Base-by-base conservation (phyloP, 2,113 vertebrate species). In the Aegotheles bennettii region DNA sequence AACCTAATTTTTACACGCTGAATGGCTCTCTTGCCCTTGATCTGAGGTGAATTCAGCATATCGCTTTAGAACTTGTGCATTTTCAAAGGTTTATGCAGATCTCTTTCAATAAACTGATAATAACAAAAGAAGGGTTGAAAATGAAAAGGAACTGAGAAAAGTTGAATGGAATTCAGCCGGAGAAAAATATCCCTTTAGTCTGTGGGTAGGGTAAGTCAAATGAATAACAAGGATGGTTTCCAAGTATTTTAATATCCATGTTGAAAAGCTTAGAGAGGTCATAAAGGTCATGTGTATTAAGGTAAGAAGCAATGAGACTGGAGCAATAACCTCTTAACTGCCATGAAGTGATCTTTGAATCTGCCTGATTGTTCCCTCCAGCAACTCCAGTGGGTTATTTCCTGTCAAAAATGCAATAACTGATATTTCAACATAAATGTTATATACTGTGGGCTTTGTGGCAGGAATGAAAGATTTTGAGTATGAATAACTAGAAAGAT, bases 251-350 rank as follows among this genome's bases (percentile, higher is more conserved):
- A 95, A 90, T 96, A 94, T 87, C 73, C 3, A 0, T 91, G 59
- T 87, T 95, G 84, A 96, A 94, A 93, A 8, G 33, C 89, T 84
- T 89, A 74, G 68, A 60, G 47, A 45, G 82, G 76, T 93, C 61
- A 42, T 95, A 96, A 89, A 94, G 91, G 89, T 93, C 91, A 51
- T 36, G n/a, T 92, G 89, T 93, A 90, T 90, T 94, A 93, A 95
- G 73, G 76, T 86, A 70, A 3, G 1, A 91, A 96, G 90, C 87
- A 90, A 80, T 70, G 84, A 93, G 65, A 47, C 57, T 86, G 60
- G 45, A 88, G 93, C 75, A 94, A 57, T 84, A 94, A 76, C 64
- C 86, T 91, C 78, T 76, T 90, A 91, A 88, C 85, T 90, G 90
- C 65, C 59, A 28, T 33, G 12, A 89, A 86, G 63, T 64, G 45